Evolutionary conservation across 1,140 invertebrate species (phyloP).

Genomic region (Scaptomyza graminum): DNA sequence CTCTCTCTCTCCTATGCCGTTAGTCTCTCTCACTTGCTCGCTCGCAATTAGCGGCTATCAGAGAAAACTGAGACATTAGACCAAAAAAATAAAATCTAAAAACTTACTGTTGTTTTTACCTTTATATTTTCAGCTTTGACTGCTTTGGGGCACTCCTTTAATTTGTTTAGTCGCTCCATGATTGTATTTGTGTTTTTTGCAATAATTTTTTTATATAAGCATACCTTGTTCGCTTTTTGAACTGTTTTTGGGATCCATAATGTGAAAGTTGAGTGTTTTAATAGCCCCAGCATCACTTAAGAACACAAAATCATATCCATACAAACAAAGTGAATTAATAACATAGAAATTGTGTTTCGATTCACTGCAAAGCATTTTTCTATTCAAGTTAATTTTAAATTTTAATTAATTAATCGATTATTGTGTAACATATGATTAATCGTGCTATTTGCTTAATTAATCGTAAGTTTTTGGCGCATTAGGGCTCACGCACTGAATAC

Average conservation of each 20-base stretch:
- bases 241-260: constrained; percentile 37
- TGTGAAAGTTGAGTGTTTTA: constrained; percentile 23
- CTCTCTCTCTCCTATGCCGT: not conserved
- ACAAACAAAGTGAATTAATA: too few species aligned
- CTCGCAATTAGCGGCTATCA: constrained; percentile 73
- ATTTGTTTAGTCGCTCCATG: constrained; percentile 17
- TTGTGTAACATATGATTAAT: too few species aligned
- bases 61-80: constrained; percentile 71
- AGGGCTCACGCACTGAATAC: too few species aligned
- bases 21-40: constrained; percentile 29
- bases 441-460: too few species aligned
- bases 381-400: too few species aligned
- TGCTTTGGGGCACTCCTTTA: constrained; percentile 42
- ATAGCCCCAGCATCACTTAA: too few species aligned
- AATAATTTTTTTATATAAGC: constrained; percentile 22
- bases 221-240: constrained; percentile 24
- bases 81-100: constrained; percentile 30
- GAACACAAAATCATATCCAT: too few species aligned
- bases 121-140: constrained; percentile 10
- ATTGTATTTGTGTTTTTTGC: constrained; percentile 16
- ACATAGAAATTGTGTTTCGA: too few species aligned
- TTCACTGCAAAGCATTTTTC: too few species aligned
- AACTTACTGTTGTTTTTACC: constrained; percentile 9
- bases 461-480: too few species aligned
- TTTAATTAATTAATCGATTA: too few species aligned